phyloP scores from a whole-genome alignment of 2,113 vertebrate genomes.

The Macroglossus sobrinus region DNA sequence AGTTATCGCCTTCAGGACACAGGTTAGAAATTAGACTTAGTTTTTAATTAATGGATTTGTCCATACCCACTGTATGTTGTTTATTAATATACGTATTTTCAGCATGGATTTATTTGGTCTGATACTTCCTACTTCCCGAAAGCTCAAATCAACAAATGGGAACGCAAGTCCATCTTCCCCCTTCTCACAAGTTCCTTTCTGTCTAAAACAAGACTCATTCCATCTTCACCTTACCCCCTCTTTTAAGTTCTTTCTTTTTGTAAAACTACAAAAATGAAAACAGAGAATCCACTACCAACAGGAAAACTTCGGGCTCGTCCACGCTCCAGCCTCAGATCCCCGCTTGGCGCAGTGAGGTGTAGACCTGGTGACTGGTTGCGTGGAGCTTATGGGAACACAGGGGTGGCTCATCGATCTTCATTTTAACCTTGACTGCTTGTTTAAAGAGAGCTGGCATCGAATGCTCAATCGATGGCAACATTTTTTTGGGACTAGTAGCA shows the following conservation, averaged over 20 bases:
- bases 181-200: not conserved
- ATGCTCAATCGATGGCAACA: not conserved
- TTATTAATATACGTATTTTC: not conserved
- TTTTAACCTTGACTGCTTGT: slow-evolving; percentile 39
- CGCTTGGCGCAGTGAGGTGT: rapidly evolving
- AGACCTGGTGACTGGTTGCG: not conserved
- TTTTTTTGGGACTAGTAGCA: slow-evolving; percentile 22
- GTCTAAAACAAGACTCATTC: not conserved
- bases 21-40: rapidly evolving
- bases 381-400: not conserved
- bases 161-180: too few species aligned
- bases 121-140: not conserved
- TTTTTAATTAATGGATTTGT: not conserved
- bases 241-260: not conserved
- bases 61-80: too few species aligned
- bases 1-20: not conserved
- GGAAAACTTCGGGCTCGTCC: rapidly evolving
- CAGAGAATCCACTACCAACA: not conserved
- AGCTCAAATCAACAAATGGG: not conserved
- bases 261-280: not conserved
- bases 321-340: not conserved
- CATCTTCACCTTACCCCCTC: not conserved
- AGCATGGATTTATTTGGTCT: not conserved
- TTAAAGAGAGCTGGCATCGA: not conserved
- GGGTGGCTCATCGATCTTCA: not conserved